phyloP scores from a whole-genome alignment of 2,888 invertebrate species.

The Oscheius myriophilus region DNA sequence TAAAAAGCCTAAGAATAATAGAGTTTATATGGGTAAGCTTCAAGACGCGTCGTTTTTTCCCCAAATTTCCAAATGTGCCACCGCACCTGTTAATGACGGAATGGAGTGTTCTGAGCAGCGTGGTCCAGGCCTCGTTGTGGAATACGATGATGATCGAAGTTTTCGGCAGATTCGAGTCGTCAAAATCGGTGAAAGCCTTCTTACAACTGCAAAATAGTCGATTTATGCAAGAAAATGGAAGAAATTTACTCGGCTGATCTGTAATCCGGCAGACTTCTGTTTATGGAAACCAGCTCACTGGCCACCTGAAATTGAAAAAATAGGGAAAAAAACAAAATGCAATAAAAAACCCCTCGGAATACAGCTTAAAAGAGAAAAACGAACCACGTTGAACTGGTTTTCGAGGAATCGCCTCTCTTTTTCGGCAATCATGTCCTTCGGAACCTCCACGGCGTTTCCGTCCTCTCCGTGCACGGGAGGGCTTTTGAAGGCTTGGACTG shows the following conservation, averaged over 20 bases:
- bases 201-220: slow-evolving; percentile 32
- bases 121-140: slow-evolving; percentile 99
- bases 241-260: slow-evolving; percentile 44
- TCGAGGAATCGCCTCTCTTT: slow-evolving; percentile 66
- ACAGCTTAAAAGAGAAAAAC: not conserved
- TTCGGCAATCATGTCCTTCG: slow-evolving; percentile 46
- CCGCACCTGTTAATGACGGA: slow-evolving; percentile 68
- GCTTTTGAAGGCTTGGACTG: slow-evolving; percentile 48
- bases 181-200: slow-evolving; percentile 24
- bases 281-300: slow-evolving; percentile 95
- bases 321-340: no score
- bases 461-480: slow-evolving; percentile 59
- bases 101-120: slow-evolving; percentile 80
- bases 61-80: no score
- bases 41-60: no score
- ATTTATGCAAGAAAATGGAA: not conserved
- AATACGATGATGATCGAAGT: slow-evolving; percentile 98
- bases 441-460: slow-evolving; percentile 64
- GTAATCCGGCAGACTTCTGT: slow-evolving; percentile 92
- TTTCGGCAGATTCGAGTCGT: slow-evolving; percentile 80
- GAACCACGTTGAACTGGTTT: slow-evolving; percentile 79
- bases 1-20: no score
- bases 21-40: no score
- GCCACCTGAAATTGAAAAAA: slow-evolving; percentile 82
- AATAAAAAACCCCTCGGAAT: no score